phyloP scores from a whole-genome alignment of 2,113 vertebrate species.

The Dasyornis broadbenti region DNA sequence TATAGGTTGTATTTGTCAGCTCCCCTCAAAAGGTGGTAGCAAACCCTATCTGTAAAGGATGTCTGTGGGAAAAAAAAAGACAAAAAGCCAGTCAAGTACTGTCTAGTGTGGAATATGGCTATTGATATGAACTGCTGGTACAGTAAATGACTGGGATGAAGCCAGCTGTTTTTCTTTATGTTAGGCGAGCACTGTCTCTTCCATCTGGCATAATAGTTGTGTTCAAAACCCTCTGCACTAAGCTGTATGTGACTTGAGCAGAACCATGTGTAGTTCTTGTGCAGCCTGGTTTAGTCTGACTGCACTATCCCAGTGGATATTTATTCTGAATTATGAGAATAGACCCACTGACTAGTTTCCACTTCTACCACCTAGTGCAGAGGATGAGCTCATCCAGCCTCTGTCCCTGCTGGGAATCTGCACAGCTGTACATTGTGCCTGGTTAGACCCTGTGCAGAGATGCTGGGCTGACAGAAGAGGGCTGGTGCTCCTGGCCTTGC shows the following conservation, averaged over 20 bases:
- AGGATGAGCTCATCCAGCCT: neutral
- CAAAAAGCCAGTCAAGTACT: neutral
- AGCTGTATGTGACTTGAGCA: neutral
- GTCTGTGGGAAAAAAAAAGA: neutral
- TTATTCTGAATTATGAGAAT: neutral
- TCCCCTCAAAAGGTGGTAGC: neutral
- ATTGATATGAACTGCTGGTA: neutral
- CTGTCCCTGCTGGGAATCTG: neutral
- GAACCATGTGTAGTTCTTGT: neutral
- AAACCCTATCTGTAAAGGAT: neutral
- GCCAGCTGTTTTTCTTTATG: neutral
- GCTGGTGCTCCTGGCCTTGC: neutral
- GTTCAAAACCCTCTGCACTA: neutral
- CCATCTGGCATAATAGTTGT: neutral
- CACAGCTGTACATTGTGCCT: rapidly evolving
- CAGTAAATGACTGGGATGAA: neutral
- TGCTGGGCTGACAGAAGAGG: neutral
- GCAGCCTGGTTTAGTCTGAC: neutral
- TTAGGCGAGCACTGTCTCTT: neutral
- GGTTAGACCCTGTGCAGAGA: neutral
- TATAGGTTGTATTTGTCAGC: neutral
- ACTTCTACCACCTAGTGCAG: neutral
- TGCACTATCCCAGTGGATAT: neutral
- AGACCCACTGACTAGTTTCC: neutral
- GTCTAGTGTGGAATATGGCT: neutral